Percentiles rank a stretch among this genome's conserved stretches.
Evolutionary conservation across 2,888 invertebrate genomes (phyloP).

Genomic region (Epistrophe eligans): DNA sequence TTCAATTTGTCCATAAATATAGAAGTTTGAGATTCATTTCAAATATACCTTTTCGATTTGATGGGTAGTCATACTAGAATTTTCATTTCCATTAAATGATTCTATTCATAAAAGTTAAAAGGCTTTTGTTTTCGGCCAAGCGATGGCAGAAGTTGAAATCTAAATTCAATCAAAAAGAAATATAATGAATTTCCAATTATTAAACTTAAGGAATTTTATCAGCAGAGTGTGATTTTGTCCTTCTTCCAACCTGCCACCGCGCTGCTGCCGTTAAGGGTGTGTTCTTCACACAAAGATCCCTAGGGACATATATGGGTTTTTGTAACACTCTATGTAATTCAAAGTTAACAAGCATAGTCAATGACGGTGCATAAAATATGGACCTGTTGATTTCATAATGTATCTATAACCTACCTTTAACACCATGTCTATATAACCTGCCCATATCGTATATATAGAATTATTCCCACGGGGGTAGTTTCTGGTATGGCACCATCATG

Average conservation of each 20-base stretch:
- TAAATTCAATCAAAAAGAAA: conserved; percentile 36
- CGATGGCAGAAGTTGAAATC: conserved; percentile 23
- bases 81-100: conserved; percentile 69
- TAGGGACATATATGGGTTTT: conserved; percentile 62
- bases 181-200: conserved; percentile 57
- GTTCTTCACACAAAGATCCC: conserved; percentile 66
- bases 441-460: not conserved
- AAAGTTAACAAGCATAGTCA: conserved; percentile 66
- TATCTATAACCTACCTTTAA: conserved; percentile 45
- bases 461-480: conserved; percentile 75
- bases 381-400: conserved; percentile 69
- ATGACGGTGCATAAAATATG: conserved; percentile 41
- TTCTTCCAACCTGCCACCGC: not conserved
- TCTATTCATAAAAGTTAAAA: conserved; percentile 50
- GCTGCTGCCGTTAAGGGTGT: conserved; percentile 33
- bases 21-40: conserved; percentile 34
- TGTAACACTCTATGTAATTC: conserved; percentile 70
- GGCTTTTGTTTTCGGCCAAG: conserved; percentile 48
- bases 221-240: conserved; percentile 5
- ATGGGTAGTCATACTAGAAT: not conserved
- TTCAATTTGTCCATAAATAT: conserved; percentile 48
- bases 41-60: not conserved
- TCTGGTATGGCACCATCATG: conserved; percentile 50
- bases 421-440: conserved; percentile 16
- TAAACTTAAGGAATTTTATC: conserved; percentile 50